Base-by-base conservation (phyloP, 2,888 invertebrate species). In the Temnothorax ravouxi region DNA sequence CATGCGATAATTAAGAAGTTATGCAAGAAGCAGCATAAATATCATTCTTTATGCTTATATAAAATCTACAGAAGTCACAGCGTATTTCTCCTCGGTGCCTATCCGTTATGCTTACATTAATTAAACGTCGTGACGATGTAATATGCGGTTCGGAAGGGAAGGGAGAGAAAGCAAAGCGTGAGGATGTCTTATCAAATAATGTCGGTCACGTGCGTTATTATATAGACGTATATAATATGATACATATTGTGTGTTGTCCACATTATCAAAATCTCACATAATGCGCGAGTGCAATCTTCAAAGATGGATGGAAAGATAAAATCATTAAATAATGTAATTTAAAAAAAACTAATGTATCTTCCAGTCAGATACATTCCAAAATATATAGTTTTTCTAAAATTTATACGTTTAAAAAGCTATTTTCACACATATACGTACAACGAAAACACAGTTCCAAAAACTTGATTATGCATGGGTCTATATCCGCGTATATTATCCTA, bases 51-150 rank as follows among this genome's bases (percentile, higher is more conserved):
- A 9, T 34, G 56, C 11, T 79, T 56, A 56, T 15, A 21, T 13
- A 44, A 6, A n/a, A n/a, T 56, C 34, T 69, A 54, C 56, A 15
- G 61, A 75, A 75, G 47, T 62, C 11, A 50, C 34, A 61, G 21
- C 21, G 56, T 79, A 47, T 79, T 79, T 56, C 69, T 56, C 77
- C 29, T 44, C 54, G 34, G 34, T n/a, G 41, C 38, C 67, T 56
- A 77, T 54, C 69, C 77, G 69, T 77, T 77, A 79, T 56, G 44
- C 56, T 69, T 56, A 79, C 77, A 79, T 79, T 79, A 69, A 79
- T 79, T 79, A 79, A 77, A 77, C 44, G 29, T 69, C 69, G 56
- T 69, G 77, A 69, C 77, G 69, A 77, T 77, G 74, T 72, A 74
- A 72, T 50, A 74, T 80, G 74, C 29, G 13, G 29, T 11, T 47